phyloP scores from a whole-genome alignment of 2,113 vertebrate species.

The Galeopterus variegatus region DNA sequence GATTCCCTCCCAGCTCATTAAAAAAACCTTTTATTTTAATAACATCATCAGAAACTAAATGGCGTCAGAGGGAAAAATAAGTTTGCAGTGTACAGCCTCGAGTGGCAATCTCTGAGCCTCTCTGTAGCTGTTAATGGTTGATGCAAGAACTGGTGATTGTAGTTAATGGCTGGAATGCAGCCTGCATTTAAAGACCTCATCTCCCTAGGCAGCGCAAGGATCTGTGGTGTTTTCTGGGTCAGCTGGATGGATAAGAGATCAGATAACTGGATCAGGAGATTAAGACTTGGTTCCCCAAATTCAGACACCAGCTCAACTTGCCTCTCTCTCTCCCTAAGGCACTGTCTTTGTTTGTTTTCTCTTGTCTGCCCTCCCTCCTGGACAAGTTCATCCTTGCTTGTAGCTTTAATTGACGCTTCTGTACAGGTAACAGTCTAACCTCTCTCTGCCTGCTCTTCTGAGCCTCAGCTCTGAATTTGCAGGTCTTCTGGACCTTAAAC shows the following conservation, averaged over 20 bases:
- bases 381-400: constrained; percentile 37
- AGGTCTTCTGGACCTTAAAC: neutral
- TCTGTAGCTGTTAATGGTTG: neutral
- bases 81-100: constrained; percentile 13
- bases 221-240: constrained; percentile 6
- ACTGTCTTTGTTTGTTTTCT: constrained; percentile 41
- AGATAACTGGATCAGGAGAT: constrained; percentile 50
- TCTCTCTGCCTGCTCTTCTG: neutral
- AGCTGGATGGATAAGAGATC: neutral
- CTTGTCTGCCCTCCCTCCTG: neutral
- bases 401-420: neutral
- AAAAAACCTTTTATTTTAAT: constrained; percentile 78
- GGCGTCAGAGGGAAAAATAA: constrained; percentile 67
- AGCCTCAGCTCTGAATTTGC: constrained; percentile 16
- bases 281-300: neutral
- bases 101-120: constrained; percentile 32
- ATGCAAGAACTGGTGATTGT: neutral
- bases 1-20: constrained; percentile 81
- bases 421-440: neutral
- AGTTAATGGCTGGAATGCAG: neutral
- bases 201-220: neutral
- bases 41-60: constrained; percentile 71
- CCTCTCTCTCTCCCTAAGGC: neutral
- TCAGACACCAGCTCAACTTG: neutral
- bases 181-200: neutral